Percentiles rank a stretch among this genome's conserved stretches.
phyloP scores from a whole-genome alignment of 2,888 invertebrate genomes.

The Aphidius colemani region DNA sequence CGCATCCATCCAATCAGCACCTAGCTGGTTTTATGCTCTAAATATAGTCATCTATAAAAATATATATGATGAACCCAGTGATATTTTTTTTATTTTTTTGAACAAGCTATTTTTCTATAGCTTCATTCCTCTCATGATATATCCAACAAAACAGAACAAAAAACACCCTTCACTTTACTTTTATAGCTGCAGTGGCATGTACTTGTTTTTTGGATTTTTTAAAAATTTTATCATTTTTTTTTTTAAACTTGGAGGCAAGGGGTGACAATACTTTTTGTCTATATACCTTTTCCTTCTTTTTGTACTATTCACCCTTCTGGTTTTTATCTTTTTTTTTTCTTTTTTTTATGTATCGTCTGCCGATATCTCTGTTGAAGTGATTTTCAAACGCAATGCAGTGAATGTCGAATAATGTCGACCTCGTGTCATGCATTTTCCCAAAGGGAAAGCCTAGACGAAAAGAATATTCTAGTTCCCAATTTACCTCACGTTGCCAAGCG shows the following conservation, averaged over 20 bases:
- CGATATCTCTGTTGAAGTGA: constrained; percentile 15
- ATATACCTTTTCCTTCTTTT: background rate
- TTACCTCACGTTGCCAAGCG: constrained; percentile 4
- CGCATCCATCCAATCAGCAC: constrained; percentile 51
- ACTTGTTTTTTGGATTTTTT: too few relatives aligned
- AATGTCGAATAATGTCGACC: constrained; percentile 14
- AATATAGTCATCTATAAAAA: too few relatives aligned
- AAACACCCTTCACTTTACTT: too few relatives aligned
- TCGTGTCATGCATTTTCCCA: constrained; percentile 18
- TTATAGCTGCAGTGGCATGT: too few relatives aligned
- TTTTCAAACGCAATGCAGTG: constrained; percentile 14
- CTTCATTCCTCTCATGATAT: too few relatives aligned
- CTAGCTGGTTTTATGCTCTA: background rate
- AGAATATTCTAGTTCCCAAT: constrained; percentile 12
- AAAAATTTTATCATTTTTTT: too few relatives aligned
- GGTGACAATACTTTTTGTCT: too few relatives aligned
- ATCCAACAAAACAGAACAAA: too few relatives aligned
- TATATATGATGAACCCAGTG: too few relatives aligned
- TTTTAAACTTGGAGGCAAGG: too few relatives aligned
- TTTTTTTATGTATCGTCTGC: constrained; percentile 1
- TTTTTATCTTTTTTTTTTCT: background rate
- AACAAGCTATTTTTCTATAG: too few relatives aligned
- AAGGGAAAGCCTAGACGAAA: constrained; percentile 5
- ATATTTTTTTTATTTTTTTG: too few relatives aligned
- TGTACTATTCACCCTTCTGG: constrained; percentile 10